Evolutionary conservation across 2,797 vertebrate genomes (phyloP), one percentile per base, ranked within the genome.

Genomic region (Rhabdophis nuchalis): DNA sequence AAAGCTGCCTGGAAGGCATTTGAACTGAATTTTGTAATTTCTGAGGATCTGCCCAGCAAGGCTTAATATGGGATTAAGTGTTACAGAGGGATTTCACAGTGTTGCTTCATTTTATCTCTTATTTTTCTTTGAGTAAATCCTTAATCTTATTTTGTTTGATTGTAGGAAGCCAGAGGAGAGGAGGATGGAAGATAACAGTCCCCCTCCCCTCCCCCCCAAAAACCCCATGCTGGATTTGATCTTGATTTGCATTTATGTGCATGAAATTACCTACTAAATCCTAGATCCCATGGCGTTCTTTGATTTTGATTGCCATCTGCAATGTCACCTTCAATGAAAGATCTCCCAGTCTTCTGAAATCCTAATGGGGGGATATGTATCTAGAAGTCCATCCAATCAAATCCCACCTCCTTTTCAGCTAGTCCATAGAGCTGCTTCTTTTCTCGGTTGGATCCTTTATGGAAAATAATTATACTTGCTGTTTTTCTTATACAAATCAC

Each of bases 401-500:
- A 77, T 41, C 20, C 20, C 77, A 82, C 41, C 41, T 82, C 9
- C 46, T 82, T 92, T 52, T 68, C 56, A 36, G 4, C 5, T 57
- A 54, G 6, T 27, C 23, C 46, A 52, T 41, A 50, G 14, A 29
- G 27, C 27, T 56, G 82, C 23, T 50, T 56, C n/a, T 50, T 68
- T 20, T 5, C n/a, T 46, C 12, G 12, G 32, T 64, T 93, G 89
- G 50, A 54, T 32, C 8, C 72, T 46, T 46, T 87, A 18, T 86
- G 9, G 36, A 50, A 86, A 4, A 41, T 57, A 7, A 90, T 27
- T 32, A 46, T 20, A 46, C 46, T 52, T 57, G 16, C 16, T 82
- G 5, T 46, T 61, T 87, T 88, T 96, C 96, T 97, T 97, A 52
- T 97, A 94, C 93, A 94, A 91, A 97, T 98, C 96, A 90, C 94